Conservation (phyloP, 2,113 vertebrate species). For the Halcyon senegalensis region DNA sequence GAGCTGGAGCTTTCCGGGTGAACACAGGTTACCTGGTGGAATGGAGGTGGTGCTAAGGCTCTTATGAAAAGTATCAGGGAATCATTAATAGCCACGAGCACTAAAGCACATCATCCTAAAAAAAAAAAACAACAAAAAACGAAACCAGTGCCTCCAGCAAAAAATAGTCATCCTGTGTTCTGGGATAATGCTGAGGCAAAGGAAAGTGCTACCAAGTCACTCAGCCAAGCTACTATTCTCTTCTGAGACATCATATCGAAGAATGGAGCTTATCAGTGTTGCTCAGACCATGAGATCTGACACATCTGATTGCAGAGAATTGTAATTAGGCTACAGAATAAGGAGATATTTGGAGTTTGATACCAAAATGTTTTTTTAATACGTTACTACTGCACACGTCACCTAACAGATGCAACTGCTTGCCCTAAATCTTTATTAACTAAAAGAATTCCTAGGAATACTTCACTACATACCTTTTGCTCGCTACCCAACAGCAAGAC, state of each 20-base stretch:
- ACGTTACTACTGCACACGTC: not conserved
- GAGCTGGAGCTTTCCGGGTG: not conserved
- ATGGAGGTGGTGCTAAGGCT: constrained; percentile 6
- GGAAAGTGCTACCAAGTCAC: not conserved
- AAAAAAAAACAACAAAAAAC: too few relatives aligned
- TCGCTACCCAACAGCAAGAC: not conserved
- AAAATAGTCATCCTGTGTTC: not conserved
- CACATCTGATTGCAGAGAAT: rapidly evolving
- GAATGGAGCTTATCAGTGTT: not conserved
- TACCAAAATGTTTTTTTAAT: not conserved
- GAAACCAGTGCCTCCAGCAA: not conserved
- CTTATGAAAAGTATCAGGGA: not conserved
- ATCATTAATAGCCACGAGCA: constrained; percentile 12
- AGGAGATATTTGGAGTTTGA: not conserved
- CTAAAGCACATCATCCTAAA: not conserved
- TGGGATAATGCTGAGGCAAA: not conserved
- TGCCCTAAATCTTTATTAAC: not conserved
- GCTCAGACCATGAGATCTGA: not conserved
- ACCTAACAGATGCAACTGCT: not conserved
- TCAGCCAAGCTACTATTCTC: not conserved
- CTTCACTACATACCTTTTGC: not conserved
- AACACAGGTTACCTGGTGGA: constrained; percentile 44
- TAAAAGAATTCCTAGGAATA: not conserved
- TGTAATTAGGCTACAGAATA: not conserved
- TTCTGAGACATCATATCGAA: not conserved